Base-by-base conservation (phyloP, 2,113 vertebrate genomes). In the Ptilorrhoa leucosticta region DNA sequence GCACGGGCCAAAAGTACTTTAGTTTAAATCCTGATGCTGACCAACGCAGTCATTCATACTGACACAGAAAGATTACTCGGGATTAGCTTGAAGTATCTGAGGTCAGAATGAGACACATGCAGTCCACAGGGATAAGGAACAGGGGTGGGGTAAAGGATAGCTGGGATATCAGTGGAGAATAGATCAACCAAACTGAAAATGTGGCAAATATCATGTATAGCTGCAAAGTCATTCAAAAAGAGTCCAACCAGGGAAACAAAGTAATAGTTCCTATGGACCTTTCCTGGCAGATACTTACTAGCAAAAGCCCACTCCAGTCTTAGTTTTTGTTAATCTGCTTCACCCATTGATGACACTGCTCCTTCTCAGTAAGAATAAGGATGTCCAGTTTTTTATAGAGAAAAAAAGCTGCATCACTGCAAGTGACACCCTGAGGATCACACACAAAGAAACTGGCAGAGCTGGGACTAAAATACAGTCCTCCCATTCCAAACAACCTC, bases 21-120 rank as follows among this genome's bases (percentile, higher is more conserved):
- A 84, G n/a, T 88, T 78, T 86, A 96, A 96, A 93, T 90, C 85
- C 92, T 84, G 51, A 42, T 75, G 83, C 92, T 94, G 69, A 93
- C 77, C 77, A 90, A 61, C 1, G 0, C 45, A 91, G 65, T 82
- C 73, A 45, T 88, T 94, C 83, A 73, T 44, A 83, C 76, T 61
- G 83, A 95, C 60, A 78, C 35, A 86, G 82, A 83, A 80, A 95
- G 44, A 80, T 90, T 90, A 47, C 72, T 66, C 51, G 60, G 64
- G 64, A 80, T 90, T 87, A 93, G 40, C 79, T 51, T 93, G 68
- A 93, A 86, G 60, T 78, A 88, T 90, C 84, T 81, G 82, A 88
- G 92, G 56, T 83, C 56, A 93, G 53, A 89, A 35, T 87, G 60
- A 70, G 64, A 78, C 60, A 87, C 1, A 7, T 90, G 79, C 40